Evolutionary conservation across 2,888 invertebrate genomes (phyloP), one percentile per base, ranked within the genome.

Genomic region (Dicranocentrus wangi): DNA sequence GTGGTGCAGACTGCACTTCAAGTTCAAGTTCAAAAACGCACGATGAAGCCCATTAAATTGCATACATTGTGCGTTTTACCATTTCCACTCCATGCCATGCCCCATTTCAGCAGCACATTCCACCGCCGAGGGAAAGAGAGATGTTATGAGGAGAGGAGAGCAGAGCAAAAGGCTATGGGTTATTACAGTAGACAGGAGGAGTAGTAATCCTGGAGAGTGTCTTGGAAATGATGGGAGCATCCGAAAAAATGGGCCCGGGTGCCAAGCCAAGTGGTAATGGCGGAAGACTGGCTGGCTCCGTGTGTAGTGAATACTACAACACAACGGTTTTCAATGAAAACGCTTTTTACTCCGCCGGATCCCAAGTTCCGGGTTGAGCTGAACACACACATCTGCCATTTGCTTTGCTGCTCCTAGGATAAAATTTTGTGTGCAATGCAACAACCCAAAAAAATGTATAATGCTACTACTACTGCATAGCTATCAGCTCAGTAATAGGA

Each of bases 321-420:
- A 39, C 39, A 60, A 32, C 25, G 53, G 28, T 51, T 47, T 17
- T 60, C 28, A 7, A 42, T 60, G 39, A 19, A 60, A 1, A 27
- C 25, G 23, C 28, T 8, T 25, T 60, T 42, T 76, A n/a, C n/a
- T n/a, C n/a, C n/a, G n/a, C n/a, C n/a, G n/a, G n/a, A n/a, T 76
- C 51, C 68, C 68, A 68, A 76, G 76, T 76, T 76, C 76, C 76
- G 76, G 76, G 68, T 76, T 76, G 76, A n/a, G n/a, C n/a, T 76
- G 76, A 76, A 68, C 76, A 68, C 60, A 66, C 60, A 69, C 76
- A 76, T 68, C 76, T 76, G 76, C 68, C 76, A 69, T 65, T 68
- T 65, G 39, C 65, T 53, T 66, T 55, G 19, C 66, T 58, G 58
- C 10, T 51, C 17, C 27, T 58, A 15, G 25, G 27, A 27, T 25